Evolutionary conservation across 2,888 invertebrate species (phyloP).

Genomic region (Lasioglossum pauxillum): DNA sequence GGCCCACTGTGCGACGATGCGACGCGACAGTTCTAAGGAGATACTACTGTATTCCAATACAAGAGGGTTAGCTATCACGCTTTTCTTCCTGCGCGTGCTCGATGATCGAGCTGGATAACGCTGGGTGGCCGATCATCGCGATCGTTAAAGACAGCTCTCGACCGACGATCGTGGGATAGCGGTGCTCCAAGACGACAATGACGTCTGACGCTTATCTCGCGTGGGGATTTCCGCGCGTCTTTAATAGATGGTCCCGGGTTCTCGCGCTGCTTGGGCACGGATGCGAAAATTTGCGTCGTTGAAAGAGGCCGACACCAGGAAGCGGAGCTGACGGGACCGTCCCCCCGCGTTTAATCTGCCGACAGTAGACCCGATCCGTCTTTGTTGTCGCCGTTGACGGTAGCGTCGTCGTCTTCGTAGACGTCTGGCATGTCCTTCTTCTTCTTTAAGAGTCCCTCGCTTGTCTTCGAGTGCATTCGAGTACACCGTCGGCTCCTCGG

Average conservation of each 20-base stretch:
- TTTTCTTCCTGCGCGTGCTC: neutral
- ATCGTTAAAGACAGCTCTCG: neutral
- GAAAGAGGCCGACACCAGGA: constrained; percentile 1
- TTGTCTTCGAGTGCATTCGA: constrained; percentile 10
- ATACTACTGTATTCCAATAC: neutral
- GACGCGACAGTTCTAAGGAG: too few relatives aligned
- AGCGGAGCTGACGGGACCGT: constrained; percentile 20
- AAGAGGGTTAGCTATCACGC: neutral
- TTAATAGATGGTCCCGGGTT: constrained; percentile 36
- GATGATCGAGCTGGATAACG: neutral
- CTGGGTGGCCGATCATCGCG: neutral
- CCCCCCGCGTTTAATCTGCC: constrained; percentile 62
- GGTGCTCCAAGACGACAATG: neutral
- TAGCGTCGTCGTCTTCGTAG: constrained; percentile 39
- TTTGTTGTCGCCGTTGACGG: constrained; percentile 59
- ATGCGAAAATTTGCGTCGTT: constrained; percentile 10
- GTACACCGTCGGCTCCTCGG: constrained; percentile 8
- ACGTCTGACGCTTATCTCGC: neutral
- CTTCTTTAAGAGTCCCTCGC: constrained; percentile 4
- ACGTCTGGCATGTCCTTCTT: constrained; percentile 21
- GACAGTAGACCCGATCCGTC: constrained; percentile 64
- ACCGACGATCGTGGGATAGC: neutral
- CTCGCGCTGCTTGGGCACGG: constrained; percentile 14
- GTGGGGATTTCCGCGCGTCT: constrained; percentile 41
- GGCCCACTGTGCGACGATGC: too few relatives aligned